Evolutionary conservation across 2,797 vertebrate genomes (phyloP), one percentile per base, ranked within the genome.

Genomic region (Spatula versicolor): DNA sequence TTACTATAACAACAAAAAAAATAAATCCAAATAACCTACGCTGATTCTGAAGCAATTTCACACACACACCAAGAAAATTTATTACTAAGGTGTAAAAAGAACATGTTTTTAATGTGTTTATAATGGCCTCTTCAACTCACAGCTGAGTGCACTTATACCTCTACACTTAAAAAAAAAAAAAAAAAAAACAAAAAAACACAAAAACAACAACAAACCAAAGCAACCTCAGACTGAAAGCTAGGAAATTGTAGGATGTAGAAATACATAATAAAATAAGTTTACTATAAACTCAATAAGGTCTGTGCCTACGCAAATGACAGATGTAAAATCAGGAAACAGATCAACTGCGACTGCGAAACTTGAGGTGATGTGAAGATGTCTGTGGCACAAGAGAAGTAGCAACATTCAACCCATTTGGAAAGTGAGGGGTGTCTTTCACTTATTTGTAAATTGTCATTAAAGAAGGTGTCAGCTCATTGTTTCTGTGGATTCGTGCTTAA

Each of bases 11-110:
- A 87, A 77, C 62, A 83, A 83, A 87, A 96, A 72, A 78, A 28
- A 55, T 5, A 93, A 91, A 93, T 66, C 73, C 30, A 83, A 60
- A 79, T 85, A 90, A 77, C 31, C 11, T 83, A 77, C 78, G 13
- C 26, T 71, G 39, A 84, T 91, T 88, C 88, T 74, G 28, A 75
- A 87, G 64, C 39, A 69, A 68, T 90, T 87, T 72, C 59, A 85
- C 7, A 7, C 7, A 39, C 35, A 37, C 46, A 9, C 54, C 5
- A 5, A 31, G 46, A 91, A 80, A 95, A 87, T 25, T 8, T 9
- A 69, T 81, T 76, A n/a, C 25, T 46, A 83, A 78, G 25, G 17
- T 35, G 15, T 69, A 75, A 90, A 86, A 68, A 43, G 22, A 74
- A 46, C 25, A 48, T 33, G 50, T 54, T 73, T 76, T 39, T 84